Base-by-base conservation (phyloP, 64 coral and sea anemone species). In the Dendronephthya gigantea region DNA sequence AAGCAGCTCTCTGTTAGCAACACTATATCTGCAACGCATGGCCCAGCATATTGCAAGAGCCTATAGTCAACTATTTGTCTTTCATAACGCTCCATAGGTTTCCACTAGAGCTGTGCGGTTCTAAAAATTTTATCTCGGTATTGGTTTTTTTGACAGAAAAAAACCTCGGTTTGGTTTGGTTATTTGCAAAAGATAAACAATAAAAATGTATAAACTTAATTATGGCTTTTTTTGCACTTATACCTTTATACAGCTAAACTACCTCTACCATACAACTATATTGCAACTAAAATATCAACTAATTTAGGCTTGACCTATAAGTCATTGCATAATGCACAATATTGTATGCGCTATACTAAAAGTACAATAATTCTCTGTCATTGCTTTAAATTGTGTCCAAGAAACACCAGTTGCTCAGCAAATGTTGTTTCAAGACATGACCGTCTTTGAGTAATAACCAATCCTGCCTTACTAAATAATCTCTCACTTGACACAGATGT, bases 21-120 rank as follows among this genome's bases (percentile, higher is more conserved):
- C 50, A 55, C 50, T 55, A n/a, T n/a, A n/a, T n/a, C n/a, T n/a
- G n/a, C n/a, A n/a, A n/a, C n/a, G n/a, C n/a, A n/a, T n/a, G n/a
- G n/a, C n/a, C n/a, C n/a, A n/a, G n/a, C n/a, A n/a, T n/a, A n/a
- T n/a, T n/a, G n/a, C n/a, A n/a, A n/a, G n/a, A n/a, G n/a, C n/a
- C n/a, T n/a, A n/a, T n/a, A n/a, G n/a, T n/a, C n/a, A n/a, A n/a
- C n/a, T n/a, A n/a, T n/a, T n/a, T n/a, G n/a, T n/a, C n/a, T n/a
- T n/a, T n/a, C n/a, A n/a, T n/a, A n/a, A n/a, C n/a, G n/a, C n/a
- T n/a, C n/a, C n/a, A n/a, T n/a, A n/a, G n/a, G n/a, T n/a, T n/a
- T n/a, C n/a, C n/a, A n/a, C n/a, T 74, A 74, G 68, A 74, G 68
- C n/a, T 74, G 68, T 1, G 68, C 68, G 68, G 68, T 74, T 74